A percentile compares a stretch with the other conserved stretches of the same genome.
These are phyloP conservation scores for Tortrix viridana DNA, from an alignment of 2,888 invertebrate species.

Conservation along the genomic window DNA sequence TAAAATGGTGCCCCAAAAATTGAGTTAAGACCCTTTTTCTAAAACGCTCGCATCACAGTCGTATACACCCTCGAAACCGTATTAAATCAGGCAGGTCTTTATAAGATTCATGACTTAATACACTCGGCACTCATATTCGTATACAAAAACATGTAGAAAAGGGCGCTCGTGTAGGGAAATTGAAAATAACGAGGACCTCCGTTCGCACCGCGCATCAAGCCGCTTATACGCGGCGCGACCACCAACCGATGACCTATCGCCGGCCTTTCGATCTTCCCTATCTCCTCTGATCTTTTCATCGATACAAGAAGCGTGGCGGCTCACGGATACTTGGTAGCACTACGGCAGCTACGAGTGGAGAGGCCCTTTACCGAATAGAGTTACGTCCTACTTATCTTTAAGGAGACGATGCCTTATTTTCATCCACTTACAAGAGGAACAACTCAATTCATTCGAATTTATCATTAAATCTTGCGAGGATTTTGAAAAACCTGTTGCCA, in stretches of 20 bases:
- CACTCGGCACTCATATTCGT: conserved; percentile 71
- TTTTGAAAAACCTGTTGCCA: conserved; percentile 24
- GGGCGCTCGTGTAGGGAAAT: conserved; percentile 81
- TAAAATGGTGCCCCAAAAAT: conserved; percentile 21
- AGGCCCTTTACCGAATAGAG: conserved; percentile 82
- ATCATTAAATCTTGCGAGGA: conserved; percentile 33
- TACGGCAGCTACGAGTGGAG: conserved; percentile 72
- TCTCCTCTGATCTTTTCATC: conserved; percentile 62
- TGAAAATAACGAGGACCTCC: conserved; percentile 82
- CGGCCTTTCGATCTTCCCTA: conserved; percentile 65
- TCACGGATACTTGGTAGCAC: conserved; percentile 69
- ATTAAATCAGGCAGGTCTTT: conserved; percentile 75
- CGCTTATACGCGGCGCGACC: conserved; percentile 69
- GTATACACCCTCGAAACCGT: conserved; percentile 44
- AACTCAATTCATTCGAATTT: conserved; percentile 61
- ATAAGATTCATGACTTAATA: conserved; percentile 81
- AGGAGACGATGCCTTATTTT: conserved; percentile 80
- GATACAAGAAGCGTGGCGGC: conserved; percentile 63
- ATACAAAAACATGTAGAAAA: conserved; percentile 73
- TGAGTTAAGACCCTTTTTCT: conserved; percentile 32
- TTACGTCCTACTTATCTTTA: conserved; percentile 83
- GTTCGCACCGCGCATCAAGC: conserved; percentile 79
- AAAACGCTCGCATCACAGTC: conserved; percentile 37
- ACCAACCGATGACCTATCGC: conserved; percentile 66
- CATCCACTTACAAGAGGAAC: conserved; percentile 67